Evolutionary conservation across 53 echinoderm and acorn worm species (phyloP).

Genomic region (Echinometra lucunter): DNA sequence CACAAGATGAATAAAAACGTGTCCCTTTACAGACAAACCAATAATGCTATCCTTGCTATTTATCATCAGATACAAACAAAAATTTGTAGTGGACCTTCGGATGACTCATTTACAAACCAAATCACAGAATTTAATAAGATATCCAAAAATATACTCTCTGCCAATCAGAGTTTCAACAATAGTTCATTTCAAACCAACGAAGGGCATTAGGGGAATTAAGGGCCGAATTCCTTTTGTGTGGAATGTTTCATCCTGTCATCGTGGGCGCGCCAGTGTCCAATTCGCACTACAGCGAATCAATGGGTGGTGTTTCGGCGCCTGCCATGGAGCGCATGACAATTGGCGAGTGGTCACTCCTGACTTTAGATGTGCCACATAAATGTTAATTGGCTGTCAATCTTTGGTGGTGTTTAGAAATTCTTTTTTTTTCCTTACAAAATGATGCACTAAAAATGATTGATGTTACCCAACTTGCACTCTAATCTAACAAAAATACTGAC

Average conservation of each 20-base stretch:
- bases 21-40: neutral
- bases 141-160: neutral
- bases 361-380: neutral
- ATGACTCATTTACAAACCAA: neutral
- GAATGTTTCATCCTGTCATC: neutral
- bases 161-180: conserved; percentile 5
- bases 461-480: neutral
- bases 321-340: conserved; percentile 13
- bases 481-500: neutral
- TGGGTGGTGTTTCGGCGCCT: conserved; percentile 35
- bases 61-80: neutral
- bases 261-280: conserved; percentile 1
- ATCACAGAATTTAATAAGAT: neutral
- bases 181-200: neutral
- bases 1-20: neutral
- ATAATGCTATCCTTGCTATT: neutral
- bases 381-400: neutral
- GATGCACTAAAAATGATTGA: neutral
- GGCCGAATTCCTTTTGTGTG: neutral
- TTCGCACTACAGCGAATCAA: conserved; percentile 15
- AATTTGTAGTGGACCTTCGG: neutral
- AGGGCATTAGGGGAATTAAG: conserved; percentile 4
- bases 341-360: conserved; percentile 13
- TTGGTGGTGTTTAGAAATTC: neutral
- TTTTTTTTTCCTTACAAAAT: neutral